Base-by-base conservation (phyloP, 2,113 vertebrate genomes). In the Calidris pygmaea region DNA sequence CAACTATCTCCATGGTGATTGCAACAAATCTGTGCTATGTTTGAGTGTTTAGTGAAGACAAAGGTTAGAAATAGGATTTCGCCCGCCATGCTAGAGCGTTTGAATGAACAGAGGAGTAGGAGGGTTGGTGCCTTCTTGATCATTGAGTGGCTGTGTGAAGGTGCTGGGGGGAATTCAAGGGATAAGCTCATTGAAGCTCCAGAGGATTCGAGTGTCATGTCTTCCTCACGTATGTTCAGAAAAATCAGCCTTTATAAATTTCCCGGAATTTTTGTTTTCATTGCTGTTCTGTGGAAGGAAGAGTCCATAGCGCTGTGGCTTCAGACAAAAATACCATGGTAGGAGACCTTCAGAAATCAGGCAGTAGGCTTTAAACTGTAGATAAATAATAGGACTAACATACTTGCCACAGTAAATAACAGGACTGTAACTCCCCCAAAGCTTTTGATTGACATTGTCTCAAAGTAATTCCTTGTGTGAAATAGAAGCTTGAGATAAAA, bases 1-100 rank as follows among this genome's bases (percentile, higher is more conserved):
- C n/a, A 77, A 3, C 88, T 32, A 90, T 95, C 93, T 95, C 96
- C 93, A 90, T 96, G 95, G 93, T 93, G 94, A 96, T 62, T 70
- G 84, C 53, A 89, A 89, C 89, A 93, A 91, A 87, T 72, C 32
- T 16, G 47, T 72, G 8, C 81, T 84, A 13, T 2, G 24, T 95
- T 77, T 67, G 75, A 85, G 85, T 87, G 65, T 79, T 92, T 23
- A 45, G 74, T 82, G 65, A 70, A 92, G 73, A 52, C 78, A 89
- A 76, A 95, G 92, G 87, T 92, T 92, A 82, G 91, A 89, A 92
- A 82, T 20, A 74, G 50, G 77, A 74, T 71, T 73, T 83, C 68
- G 71, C 67, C 53, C 14, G 3, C 62, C 65, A 10, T 53, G 34
- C 52, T 89, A n/a, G 55, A 34, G 47, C 1, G 0, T 81, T 35